Conservation (phyloP, 1,140 invertebrate genomes). For the Cylas formicarius region DNA sequence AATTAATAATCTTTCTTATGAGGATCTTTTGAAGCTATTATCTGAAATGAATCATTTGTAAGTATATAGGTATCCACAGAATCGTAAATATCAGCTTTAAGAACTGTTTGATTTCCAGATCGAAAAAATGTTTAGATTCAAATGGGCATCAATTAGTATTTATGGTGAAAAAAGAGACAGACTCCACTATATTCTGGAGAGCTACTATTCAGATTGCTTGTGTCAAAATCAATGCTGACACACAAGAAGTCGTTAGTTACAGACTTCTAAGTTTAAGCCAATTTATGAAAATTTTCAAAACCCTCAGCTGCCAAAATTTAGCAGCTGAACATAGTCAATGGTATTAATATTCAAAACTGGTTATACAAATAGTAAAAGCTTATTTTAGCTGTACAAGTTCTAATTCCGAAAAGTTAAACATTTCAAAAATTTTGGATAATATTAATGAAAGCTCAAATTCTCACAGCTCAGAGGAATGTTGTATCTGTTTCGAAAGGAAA, state of each 20-base stretch:
- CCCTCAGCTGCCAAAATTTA: constrained; percentile 41
- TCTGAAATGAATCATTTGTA: constrained; percentile 37
- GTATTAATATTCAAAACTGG: constrained; percentile 18
- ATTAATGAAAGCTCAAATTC: constrained; percentile 7
- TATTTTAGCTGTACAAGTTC: not conserved
- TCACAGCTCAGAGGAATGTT: constrained; percentile 50
- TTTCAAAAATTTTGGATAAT: constrained; percentile 20
- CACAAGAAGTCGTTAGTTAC: constrained; percentile 48
- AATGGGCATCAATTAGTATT: constrained; percentile 59
- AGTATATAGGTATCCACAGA: constrained; percentile 3
- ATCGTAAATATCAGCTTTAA: constrained; percentile 4
- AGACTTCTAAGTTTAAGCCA: constrained; percentile 54
- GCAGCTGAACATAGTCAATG: constrained; percentile 37
- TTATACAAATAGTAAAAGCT: no score
- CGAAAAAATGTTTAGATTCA: constrained; percentile 50
- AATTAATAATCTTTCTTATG: constrained; percentile 32
- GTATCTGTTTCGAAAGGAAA: constrained; percentile 62
- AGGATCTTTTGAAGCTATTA: constrained; percentile 31
- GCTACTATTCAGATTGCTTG: constrained; percentile 59
- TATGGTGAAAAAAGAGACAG: constrained; percentile 56
- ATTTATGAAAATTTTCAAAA: constrained; percentile 51
- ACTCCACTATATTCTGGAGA: constrained; percentile 60
- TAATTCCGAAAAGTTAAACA: constrained; percentile 18
- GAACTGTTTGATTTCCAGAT: constrained; percentile 44
- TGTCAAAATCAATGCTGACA: constrained; percentile 50